These are phyloP conservation scores for Andrena flavipes DNA, from an alignment of 2,888 invertebrate species.

Conservation along the genomic window DNA sequence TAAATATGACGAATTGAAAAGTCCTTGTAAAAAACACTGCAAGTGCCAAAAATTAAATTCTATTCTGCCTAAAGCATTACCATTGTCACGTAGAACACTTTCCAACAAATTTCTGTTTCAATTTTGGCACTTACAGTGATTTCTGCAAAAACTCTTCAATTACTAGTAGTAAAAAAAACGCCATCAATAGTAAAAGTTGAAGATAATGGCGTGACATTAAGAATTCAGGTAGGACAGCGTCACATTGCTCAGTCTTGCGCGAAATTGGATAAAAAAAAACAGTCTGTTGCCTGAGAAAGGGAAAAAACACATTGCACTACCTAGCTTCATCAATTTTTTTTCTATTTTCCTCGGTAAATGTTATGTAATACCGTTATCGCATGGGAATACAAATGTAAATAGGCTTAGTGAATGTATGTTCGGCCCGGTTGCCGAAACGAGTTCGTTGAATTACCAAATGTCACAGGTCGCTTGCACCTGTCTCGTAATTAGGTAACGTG, in stretches of 20 bases:
- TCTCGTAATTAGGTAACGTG: constrained; percentile 53
- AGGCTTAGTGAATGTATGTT: constrained; percentile 13
- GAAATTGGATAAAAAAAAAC: constrained; percentile 19
- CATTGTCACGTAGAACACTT: no score
- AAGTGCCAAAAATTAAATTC: no score
- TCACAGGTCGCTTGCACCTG: constrained; percentile 54
- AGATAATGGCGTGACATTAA: background rate
- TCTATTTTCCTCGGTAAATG: constrained; percentile 16
- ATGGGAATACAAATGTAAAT: background rate
- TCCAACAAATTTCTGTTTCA: no score
- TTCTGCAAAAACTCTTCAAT: background rate
- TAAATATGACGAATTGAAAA: no score
- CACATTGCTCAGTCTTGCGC: background rate
- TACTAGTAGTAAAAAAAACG: background rate
- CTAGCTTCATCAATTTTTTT: constrained; percentile 25
- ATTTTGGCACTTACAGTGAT: no score
- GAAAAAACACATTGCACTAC: constrained; percentile 19
- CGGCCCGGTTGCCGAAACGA: constrained; percentile 22
- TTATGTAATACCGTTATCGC: constrained; percentile 37
- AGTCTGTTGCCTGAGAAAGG: background rate
- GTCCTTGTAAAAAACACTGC: no score
- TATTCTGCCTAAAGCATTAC: no score
- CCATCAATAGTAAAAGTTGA: background rate
- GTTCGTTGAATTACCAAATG: constrained; percentile 55
- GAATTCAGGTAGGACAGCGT: background rate